Evolutionary conservation across 2,113 vertebrate species (phyloP).

Genomic region (Azemiops feae): DNA sequence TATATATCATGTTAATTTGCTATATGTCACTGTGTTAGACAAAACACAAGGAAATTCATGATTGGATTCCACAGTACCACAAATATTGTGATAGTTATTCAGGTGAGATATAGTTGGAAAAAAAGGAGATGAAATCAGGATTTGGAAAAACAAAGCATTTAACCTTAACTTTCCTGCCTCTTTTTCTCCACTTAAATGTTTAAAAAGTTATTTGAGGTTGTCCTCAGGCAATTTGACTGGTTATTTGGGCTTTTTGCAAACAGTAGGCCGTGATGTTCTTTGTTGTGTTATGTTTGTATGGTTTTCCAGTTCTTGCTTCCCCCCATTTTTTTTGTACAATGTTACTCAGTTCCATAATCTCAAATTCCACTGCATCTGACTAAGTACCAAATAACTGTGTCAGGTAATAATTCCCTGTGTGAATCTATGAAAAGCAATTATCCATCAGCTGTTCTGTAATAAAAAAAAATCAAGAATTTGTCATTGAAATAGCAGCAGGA

Average conservation of each 20-base stretch:
- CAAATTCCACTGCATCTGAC: background rate
- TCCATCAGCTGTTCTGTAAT: slow-evolving; percentile 1
- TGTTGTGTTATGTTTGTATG: background rate
- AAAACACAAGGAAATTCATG: background rate
- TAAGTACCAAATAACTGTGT: slow-evolving; percentile 21
- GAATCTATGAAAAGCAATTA: slow-evolving; percentile 12
- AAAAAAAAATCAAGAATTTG: slow-evolving; percentile 8
- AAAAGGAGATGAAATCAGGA: background rate
- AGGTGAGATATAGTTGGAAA: background rate
- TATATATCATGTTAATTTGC: background rate
- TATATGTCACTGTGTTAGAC: background rate
- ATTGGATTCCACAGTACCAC: background rate
- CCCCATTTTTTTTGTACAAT: background rate
- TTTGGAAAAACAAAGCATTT: background rate
- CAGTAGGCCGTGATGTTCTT: slow-evolving; percentile 7
- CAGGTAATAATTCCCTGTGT: slow-evolving; percentile 7
- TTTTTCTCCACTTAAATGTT: background rate
- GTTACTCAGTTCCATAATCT: background rate
- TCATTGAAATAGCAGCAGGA: slow-evolving; percentile 5
- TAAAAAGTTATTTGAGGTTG: background rate
- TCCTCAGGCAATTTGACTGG: background rate
- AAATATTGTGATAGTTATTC: background rate
- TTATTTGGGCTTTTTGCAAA: slow-evolving; percentile 11
- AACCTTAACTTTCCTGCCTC: background rate
- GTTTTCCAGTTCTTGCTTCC: background rate